Conservation (phyloP, 2,888 invertebrate species). For the Andrena bicolor region DNA sequence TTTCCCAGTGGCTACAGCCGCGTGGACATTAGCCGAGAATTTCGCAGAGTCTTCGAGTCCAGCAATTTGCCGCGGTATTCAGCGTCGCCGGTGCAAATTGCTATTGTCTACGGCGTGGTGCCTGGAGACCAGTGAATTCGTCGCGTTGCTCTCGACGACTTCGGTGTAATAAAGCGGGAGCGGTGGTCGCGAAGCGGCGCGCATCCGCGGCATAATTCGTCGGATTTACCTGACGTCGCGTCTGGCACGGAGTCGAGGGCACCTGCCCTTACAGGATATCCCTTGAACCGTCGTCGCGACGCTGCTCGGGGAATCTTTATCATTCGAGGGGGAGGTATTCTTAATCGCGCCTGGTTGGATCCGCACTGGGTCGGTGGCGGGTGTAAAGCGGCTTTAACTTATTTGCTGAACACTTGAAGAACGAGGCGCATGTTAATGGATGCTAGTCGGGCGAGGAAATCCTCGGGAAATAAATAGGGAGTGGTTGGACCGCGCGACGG, state of each 20-base stretch:
- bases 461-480: conserved; percentile 19
- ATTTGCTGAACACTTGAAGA: conserved; percentile 44
- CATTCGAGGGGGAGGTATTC: conserved; percentile 37
- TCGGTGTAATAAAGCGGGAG: conserved; percentile 30
- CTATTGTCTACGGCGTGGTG: conserved; percentile 25
- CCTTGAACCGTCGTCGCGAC: conserved; percentile 34
- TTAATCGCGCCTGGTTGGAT: conserved; percentile 44
- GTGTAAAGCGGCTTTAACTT: conserved; percentile 55
- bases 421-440: conserved; percentile 44
- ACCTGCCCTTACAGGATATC: neutral
- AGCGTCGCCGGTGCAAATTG: conserved; percentile 30
- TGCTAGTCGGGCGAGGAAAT: conserved; percentile 1
- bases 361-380: neutral
- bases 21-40: conserved; percentile 17
- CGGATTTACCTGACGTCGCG: conserved; percentile 15
- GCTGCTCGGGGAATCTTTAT: conserved; percentile 23
- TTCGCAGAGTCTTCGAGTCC: neutral
- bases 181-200: neutral
- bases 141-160: conserved; percentile 12
- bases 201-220: conserved; percentile 35
- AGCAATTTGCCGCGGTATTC: conserved; percentile 24
- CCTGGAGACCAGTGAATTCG: neutral
- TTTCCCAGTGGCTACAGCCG: neutral
- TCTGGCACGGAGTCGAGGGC: neutral
- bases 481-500: neutral